A percentile compares a stretch with the other conserved stretches of the same genome.
Evolutionary conservation across 2,113 vertebrate genomes (phyloP).

Genomic region (Poecile atricapillus): DNA sequence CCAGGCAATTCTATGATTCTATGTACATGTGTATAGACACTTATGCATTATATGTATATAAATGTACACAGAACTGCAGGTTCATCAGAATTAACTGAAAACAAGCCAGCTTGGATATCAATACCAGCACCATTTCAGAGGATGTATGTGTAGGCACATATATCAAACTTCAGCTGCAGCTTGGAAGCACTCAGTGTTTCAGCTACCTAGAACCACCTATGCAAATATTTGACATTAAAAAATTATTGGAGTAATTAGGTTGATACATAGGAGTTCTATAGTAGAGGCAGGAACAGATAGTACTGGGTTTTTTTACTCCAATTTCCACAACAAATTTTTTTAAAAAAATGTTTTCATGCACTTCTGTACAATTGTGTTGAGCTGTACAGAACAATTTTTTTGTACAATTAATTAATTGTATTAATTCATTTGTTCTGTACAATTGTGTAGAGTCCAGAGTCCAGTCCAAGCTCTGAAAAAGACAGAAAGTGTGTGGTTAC

Average conservation of each 20-base stretch:
- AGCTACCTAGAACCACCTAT: background rate
- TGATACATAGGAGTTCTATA: background rate
- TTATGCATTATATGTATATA: background rate
- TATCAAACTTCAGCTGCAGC: background rate
- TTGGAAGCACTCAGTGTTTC: background rate
- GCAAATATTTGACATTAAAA: background rate
- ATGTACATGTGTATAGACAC: background rate
- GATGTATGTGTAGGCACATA: background rate
- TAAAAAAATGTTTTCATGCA: background rate
- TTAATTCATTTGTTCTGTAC: too few species aligned
- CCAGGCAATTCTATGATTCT: background rate
- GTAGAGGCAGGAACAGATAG: background rate
- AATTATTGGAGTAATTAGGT: background rate
- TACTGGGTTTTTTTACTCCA: background rate
- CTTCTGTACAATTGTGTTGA: background rate
- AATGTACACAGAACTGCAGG: background rate
- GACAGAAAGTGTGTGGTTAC: background rate
- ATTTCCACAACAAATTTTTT: background rate
- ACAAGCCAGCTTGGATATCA: background rate
- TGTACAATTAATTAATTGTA: too few species aligned
- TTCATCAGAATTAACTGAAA: background rate
- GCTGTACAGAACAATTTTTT: too few species aligned
- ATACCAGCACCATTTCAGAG: background rate
- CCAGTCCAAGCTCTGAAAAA: background rate
- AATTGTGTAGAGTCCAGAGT: background rate